These are phyloP conservation scores for Dermatemys mawii DNA, from an alignment of 2,113 vertebrate genomes.

Conservation along the genomic window DNA sequence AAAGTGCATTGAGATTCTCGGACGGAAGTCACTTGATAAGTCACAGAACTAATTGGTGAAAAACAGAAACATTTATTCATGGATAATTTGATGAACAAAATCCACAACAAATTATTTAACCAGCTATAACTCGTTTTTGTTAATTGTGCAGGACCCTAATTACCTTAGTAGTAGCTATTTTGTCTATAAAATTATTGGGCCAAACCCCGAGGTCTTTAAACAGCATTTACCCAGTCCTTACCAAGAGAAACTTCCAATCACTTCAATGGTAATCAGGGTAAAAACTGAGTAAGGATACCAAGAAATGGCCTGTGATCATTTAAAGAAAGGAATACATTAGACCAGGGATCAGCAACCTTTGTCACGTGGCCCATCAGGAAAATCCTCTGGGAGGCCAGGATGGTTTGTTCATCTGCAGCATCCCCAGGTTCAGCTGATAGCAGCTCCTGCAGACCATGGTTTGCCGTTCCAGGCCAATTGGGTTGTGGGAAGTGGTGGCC, in stretches of 20 bases:
- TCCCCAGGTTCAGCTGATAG: too few relatives aligned
- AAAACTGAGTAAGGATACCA: slow-evolving; percentile 11
- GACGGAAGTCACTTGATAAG: neutral
- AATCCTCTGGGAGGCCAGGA: too few relatives aligned
- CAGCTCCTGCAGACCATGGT: too few relatives aligned
- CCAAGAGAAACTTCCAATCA: neutral
- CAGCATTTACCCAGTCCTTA: neutral
- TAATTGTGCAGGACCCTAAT: neutral
- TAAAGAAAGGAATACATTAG: neutral
- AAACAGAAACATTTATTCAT: neutral
- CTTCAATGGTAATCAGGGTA: neutral
- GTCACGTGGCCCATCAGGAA: too few relatives aligned
- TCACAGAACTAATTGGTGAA: neutral
- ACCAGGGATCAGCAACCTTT: too few relatives aligned
- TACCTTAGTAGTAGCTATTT: neutral
- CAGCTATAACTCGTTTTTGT: neutral
- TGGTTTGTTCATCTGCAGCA: too few relatives aligned
- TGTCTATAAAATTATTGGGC: neutral
- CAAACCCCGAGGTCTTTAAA: neutral
- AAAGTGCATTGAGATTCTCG: neutral
- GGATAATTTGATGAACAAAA: neutral
- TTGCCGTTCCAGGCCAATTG: too few relatives aligned
- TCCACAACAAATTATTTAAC: neutral
- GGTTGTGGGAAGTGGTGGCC: too few relatives aligned
- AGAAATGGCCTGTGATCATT: neutral